Evolutionary conservation across 2,113 vertebrate genomes (phyloP), one percentile per base, ranked within the genome.

Genomic region (Nansenia antarctica): DNA sequence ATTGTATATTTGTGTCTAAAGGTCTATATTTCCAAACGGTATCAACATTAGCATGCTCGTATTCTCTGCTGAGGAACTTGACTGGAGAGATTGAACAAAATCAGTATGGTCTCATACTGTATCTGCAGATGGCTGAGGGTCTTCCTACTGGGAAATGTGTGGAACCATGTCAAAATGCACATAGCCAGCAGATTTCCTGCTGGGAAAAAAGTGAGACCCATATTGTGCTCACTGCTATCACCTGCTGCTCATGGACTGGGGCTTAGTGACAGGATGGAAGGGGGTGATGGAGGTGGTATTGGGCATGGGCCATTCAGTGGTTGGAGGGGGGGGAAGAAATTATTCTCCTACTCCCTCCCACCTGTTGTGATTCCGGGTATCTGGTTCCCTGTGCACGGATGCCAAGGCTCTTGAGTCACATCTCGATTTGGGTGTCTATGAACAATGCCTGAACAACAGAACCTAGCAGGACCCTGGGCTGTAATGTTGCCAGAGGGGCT

Each of bases 311-410:
- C 11, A 3, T 35, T 35, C 1, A 3, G 45, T 32, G 32, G 62
- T 69, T 69, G 70, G 61, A 42, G 45, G 54, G n/a, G 55, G 72
- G 63, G 42, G 52, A 45, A 42, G 39, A 15, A 42, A 42, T 42
- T 11, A 1, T 42, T 15, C 39, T n/a, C 39, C 15, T 1, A 15
- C 39, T 15, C 37, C 37, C 37, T 42, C 37, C 3, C n/a, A n/a
- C n/a, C n/a, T n/a, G n/a, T n/a, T n/a, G n/a, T n/a, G n/a, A 73
- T 81, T 80, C 55, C 77, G 76, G 62, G 85, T 87, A 85, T 86
- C 79, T 80, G 78, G 83, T 88, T 87, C 80, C 69, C 78, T 67
- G 22, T 62, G 62, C 76, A 79, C 59, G 76, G 79, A 86, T 89
- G 76, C 84, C 82, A 75, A 68, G 72, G 70, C 54, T 70, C 61